Conservation (phyloP, 2,888 invertebrate genomes). For the Drosophila paranaensis region DNA sequence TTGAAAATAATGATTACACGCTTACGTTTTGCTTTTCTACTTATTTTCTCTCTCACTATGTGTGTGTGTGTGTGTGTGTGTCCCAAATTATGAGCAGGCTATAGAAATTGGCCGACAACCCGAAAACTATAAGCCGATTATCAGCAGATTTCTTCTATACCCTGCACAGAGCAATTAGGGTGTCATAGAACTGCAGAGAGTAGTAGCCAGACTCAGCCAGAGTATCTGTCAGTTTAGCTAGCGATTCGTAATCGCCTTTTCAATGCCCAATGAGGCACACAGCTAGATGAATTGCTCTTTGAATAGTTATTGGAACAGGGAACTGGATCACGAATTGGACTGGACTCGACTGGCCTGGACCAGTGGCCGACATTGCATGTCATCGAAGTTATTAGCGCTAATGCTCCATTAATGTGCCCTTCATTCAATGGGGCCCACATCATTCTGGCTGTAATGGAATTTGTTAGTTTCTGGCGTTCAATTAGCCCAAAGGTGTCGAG, state of each 20-base stretch:
- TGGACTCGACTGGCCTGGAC: neutral
- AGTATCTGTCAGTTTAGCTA: neutral
- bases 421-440: constrained; percentile 14
- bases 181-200: neutral
- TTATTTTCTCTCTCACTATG: neutral
- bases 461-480: constrained; percentile 24
- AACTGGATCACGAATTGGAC: constrained; percentile 12
- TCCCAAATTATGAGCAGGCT: constrained; percentile 57
- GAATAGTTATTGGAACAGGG: constrained; percentile 38
- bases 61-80: constrained; percentile 22
- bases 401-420: constrained; percentile 59
- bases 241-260: neutral
- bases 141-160: constrained; percentile 57
- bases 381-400: constrained; percentile 68
- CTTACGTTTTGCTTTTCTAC: constrained; percentile 57
- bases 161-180: neutral
- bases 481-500: constrained; percentile 22
- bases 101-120: constrained; percentile 56
- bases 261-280: constrained; percentile 51
- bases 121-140: constrained; percentile 70
- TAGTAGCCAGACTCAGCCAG: neutral
- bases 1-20: constrained; percentile 74
- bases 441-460: constrained; percentile 28
- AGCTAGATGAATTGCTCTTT: constrained; percentile 58
- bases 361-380: constrained; percentile 60